Conservation (phyloP, 2,113 vertebrate genomes). For the Prionailurus viverrinus region DNA sequence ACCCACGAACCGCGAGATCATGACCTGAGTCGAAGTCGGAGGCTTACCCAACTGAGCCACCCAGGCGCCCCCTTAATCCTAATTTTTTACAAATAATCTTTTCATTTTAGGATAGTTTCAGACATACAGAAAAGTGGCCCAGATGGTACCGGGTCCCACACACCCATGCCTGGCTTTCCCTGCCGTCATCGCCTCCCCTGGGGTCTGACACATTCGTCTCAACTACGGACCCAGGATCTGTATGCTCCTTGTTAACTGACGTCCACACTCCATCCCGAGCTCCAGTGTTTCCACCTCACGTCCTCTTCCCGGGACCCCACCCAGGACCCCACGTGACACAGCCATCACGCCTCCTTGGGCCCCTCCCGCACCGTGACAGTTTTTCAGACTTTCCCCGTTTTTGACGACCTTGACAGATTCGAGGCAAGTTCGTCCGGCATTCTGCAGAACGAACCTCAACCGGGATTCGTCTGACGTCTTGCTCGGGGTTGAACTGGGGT, state of each 20-base stretch:
- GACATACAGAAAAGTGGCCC: background rate
- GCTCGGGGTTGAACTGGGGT: background rate
- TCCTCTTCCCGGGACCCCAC: background rate
- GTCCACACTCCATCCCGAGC: background rate
- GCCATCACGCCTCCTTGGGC: no score
- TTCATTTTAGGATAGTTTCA: background rate
- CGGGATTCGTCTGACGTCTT: background rate
- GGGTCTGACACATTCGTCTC: no score
- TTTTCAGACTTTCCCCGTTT: no score
- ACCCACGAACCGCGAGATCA: accelerated
- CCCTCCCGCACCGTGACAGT: no score
- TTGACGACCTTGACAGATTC: no score
- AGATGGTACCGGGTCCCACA: background rate
- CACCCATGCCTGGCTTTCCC: no score
- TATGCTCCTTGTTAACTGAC: background rate
- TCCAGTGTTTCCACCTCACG: background rate
- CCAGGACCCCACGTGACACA: background rate
- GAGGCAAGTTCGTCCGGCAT: no score
- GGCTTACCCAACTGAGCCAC: no score
- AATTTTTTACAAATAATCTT: background rate
- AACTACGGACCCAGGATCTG: no score
- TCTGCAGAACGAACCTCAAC: no score
- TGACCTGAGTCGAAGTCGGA: no score
- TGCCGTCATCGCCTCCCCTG: no score
- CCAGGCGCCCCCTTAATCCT: background rate